Evolutionary conservation across 2,113 vertebrate species (phyloP).

Genomic region (Oryzias javanicus): DNA sequence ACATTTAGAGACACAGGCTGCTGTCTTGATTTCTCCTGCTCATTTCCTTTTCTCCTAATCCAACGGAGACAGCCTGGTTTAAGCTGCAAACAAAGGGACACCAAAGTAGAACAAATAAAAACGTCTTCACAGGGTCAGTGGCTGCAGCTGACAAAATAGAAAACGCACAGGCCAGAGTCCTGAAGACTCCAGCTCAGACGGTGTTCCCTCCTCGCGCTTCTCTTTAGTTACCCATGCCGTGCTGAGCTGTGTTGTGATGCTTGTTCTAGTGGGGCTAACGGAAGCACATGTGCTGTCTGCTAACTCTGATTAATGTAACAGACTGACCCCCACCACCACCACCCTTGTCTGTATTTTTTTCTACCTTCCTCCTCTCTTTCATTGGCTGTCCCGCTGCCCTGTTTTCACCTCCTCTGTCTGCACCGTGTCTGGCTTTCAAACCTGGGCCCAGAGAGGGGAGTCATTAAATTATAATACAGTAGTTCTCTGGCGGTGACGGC

Average conservation of each 20-base stretch:
- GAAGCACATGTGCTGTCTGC: slow-evolving; percentile 73
- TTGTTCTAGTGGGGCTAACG: slow-evolving; percentile 52
- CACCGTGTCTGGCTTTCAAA: slow-evolving; percentile 28
- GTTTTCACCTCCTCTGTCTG: slow-evolving; percentile 40
- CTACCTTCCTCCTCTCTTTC: slow-evolving; percentile 19
- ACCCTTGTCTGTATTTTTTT: slow-evolving; percentile 17
- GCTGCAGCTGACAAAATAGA: neutral
- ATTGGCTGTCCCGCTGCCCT: slow-evolving; percentile 46
- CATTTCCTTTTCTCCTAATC: too few species aligned
- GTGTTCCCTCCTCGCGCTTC: slow-evolving; percentile 42
- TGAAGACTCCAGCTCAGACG: slow-evolving; percentile 2
- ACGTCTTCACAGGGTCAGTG: too few species aligned
- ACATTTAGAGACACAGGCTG: neutral
- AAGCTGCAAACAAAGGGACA: slow-evolving; percentile 3
- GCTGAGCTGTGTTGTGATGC: slow-evolving; percentile 60
- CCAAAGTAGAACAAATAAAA: neutral
- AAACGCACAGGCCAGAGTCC: neutral
- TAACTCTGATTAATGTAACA: slow-evolving; percentile 70
- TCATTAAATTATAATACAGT: slow-evolving; percentile 18
- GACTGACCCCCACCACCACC: slow-evolving; percentile 23
- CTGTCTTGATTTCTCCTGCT: neutral
- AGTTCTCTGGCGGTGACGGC: neutral
- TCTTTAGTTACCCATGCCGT: slow-evolving; percentile 49
- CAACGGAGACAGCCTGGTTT: slow-evolving; percentile 28
- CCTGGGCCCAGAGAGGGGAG: neutral